These are phyloP conservation scores for Heliconius himera DNA, from an alignment of 1,140 invertebrate genomes.

Conservation along the genomic window DNA sequence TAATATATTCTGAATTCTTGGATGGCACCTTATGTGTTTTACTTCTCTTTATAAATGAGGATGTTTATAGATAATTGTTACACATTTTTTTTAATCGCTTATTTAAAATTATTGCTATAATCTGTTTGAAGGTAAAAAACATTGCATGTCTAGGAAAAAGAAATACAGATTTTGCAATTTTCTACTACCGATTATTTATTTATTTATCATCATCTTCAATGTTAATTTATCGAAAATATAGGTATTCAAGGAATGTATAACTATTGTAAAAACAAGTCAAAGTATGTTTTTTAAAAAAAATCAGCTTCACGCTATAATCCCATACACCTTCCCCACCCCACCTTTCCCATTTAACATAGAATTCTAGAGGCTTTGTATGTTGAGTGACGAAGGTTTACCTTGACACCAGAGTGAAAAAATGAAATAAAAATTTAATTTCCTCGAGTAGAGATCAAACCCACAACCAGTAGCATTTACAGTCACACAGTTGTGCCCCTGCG, in stretches of 20 bases:
- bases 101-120: slow-evolving; percentile 14
- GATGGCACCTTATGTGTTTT: background rate
- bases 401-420: too few relatives aligned
- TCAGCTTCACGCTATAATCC: too few relatives aligned
- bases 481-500: too few relatives aligned
- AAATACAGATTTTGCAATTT: slow-evolving; percentile 28
- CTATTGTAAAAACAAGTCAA: background rate
- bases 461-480: too few relatives aligned
- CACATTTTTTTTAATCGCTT: background rate
- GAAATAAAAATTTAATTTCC: too few relatives aligned
- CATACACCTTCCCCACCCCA: too few relatives aligned
- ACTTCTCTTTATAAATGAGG: background rate
- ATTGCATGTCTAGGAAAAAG: slow-evolving; percentile 37
- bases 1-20: background rate
- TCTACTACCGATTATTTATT: slow-evolving; percentile 16
- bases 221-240: slow-evolving; percentile 5
- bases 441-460: too few relatives aligned
- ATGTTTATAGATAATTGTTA: background rate
- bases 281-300: background rate
- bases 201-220: slow-evolving; percentile 24
- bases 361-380: too few relatives aligned
- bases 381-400: too few relatives aligned
- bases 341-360: too few relatives aligned
- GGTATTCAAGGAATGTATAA: slow-evolving; percentile 2
- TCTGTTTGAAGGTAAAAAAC: slow-evolving; percentile 24